Evolutionary conservation across 2,797 vertebrate genomes (phyloP).

Genomic region (Mycteria americana): DNA sequence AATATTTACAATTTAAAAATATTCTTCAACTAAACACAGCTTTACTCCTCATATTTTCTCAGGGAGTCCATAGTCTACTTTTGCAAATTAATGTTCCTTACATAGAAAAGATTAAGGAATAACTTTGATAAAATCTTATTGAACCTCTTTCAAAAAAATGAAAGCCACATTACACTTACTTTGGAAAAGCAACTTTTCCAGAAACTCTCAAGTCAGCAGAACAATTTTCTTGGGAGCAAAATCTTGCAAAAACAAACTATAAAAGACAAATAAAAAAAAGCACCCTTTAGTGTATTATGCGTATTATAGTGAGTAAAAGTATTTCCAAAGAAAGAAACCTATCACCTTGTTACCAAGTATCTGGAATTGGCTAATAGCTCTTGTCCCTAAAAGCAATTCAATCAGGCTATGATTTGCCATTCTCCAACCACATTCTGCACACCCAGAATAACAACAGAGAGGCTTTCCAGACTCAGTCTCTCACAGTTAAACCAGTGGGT

Average conservation of each 20-base stretch:
- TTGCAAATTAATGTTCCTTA: background rate
- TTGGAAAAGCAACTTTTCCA: slow-evolving; percentile 82
- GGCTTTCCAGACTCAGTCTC: background rate
- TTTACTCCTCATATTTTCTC: background rate
- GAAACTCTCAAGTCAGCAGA: slow-evolving; percentile 90
- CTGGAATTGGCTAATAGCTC: background rate
- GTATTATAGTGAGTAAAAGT: background rate
- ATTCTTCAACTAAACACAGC: background rate
- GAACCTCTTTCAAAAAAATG: background rate
- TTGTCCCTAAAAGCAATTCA: background rate
- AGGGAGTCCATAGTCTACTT: background rate
- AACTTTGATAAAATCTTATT: background rate
- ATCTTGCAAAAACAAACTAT: slow-evolving; percentile 89
- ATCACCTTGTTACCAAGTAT: background rate
- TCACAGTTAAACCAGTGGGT: background rate
- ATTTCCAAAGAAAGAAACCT: background rate
- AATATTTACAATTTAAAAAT: background rate
- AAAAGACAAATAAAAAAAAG: slow-evolving; percentile 16
- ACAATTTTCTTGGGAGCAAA: slow-evolving; percentile 87
- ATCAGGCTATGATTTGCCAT: background rate
- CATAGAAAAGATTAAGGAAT: background rate
- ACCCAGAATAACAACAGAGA: background rate
- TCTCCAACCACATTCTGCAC: background rate
- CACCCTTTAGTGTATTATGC: background rate
- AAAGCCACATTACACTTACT: slow-evolving; percentile 79